These are phyloP conservation scores for Planococcus citri DNA, from an alignment of 1,140 invertebrate species.

Conservation along the genomic window DNA sequence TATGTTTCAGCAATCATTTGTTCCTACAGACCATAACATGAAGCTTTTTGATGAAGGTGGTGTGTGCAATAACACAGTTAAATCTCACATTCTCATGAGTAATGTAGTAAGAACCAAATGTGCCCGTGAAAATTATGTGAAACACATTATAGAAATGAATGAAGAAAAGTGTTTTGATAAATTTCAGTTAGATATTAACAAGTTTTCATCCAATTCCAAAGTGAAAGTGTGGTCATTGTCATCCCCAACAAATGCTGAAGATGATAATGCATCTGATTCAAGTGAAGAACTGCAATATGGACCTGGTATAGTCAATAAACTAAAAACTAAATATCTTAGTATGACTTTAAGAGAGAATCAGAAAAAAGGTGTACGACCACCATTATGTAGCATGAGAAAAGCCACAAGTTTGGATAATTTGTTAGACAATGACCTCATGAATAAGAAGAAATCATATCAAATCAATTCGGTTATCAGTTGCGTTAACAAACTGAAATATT, in stretches of 20 bases:
- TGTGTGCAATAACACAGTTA: constrained; percentile 23
- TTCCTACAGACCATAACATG: constrained; percentile 27
- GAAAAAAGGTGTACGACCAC: constrained; percentile 42
- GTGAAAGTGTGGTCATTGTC: constrained; percentile 29
- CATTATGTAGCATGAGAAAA: constrained; percentile 51
- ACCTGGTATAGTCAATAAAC: constrained; percentile 76
- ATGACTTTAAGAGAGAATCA: constrained; percentile 56
- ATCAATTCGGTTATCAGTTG: constrained; percentile 5
- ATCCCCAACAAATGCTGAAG: constrained; percentile 24
- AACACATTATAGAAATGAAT: constrained; percentile 18
- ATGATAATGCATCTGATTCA: constrained; percentile 36
- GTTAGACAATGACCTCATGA: constrained; percentile 49
- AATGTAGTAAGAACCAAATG: constrained; percentile 9
- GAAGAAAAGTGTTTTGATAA: constrained; percentile 22
- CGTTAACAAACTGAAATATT: constrained; percentile 10
- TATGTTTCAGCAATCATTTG: constrained; percentile 15
- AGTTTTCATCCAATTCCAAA: constrained; percentile 21
- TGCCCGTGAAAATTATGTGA: constrained; percentile 20
- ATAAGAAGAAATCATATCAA: not conserved
- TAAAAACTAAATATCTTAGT: constrained; percentile 71
- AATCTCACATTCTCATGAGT: constrained; percentile 17
- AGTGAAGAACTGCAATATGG: constrained; percentile 77
- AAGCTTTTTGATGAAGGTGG: constrained; percentile 25
- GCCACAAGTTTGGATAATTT: constrained; percentile 74
- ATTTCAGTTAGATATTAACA: constrained; percentile 25